Percentiles rank a stretch among this genome's conserved stretches.
These are phyloP conservation scores for Monopterus albus DNA, from an alignment of 2,113 vertebrate species.

Conservation along the genomic window DNA sequence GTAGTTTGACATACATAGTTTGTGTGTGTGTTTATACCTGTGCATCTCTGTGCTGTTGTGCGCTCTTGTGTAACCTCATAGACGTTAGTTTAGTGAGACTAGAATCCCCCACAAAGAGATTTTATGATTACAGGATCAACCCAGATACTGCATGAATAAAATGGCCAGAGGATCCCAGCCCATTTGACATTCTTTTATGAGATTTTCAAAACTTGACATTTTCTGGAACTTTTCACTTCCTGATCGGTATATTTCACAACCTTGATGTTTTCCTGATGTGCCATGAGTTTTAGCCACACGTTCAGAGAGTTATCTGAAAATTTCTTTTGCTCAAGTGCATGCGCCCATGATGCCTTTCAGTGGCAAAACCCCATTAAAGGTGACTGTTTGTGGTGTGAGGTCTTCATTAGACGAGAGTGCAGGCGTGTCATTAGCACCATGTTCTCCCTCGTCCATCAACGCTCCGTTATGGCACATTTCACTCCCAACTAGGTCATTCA, in stretches of 20 bases:
- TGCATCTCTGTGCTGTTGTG: slow-evolving; percentile 13
- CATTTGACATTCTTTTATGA: slow-evolving; percentile 48
- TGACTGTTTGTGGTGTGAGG: slow-evolving; percentile 21
- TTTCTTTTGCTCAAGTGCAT: background rate
- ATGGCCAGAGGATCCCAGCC: slow-evolving; percentile 28
- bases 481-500: slow-evolving; percentile 64
- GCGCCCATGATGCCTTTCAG: background rate
- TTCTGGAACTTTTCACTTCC: slow-evolving; percentile 49
- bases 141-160: slow-evolving; percentile 56
- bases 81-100: slow-evolving; percentile 42
- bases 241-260: background rate
- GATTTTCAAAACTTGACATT: slow-evolving; percentile 47
- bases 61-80: slow-evolving; percentile 11
- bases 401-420: slow-evolving; percentile 49
- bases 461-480: slow-evolving; percentile 65
- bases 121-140: slow-evolving; percentile 65
- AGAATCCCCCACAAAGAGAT: slow-evolving; percentile 60
- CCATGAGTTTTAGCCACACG: background rate
- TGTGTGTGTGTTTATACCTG: slow-evolving; percentile 5
- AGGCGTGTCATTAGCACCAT: slow-evolving; percentile 56
- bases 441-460: slow-evolving; percentile 61
- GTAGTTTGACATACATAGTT: slow-evolving; percentile 47
- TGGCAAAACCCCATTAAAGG: slow-evolving; percentile 43
- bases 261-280: slow-evolving; percentile 29
- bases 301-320: slow-evolving; percentile 16